Evolutionary conservation across 2,888 invertebrate genomes (phyloP).

Genomic region (Chaetogeoica ovagalla): DNA sequence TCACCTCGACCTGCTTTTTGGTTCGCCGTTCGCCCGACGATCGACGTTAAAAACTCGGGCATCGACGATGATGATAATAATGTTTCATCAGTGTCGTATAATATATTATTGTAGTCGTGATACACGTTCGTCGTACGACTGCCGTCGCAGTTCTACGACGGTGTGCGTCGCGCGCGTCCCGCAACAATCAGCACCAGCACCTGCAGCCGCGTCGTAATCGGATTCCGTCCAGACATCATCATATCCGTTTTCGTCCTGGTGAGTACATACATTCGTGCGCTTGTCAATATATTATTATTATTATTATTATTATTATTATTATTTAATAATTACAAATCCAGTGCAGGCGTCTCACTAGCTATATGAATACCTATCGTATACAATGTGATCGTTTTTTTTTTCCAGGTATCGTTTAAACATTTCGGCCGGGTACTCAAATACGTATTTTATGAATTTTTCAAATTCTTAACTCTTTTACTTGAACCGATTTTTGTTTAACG

Average conservation of each 20-base stretch:
- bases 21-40: background rate
- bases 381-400: too few relatives aligned
- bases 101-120: background rate
- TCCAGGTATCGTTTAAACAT: too few relatives aligned
- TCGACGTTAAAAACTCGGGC: background rate
- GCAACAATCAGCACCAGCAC: background rate
- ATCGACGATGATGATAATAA: background rate
- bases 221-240: background rate
- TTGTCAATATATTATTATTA: too few relatives aligned
- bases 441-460: too few relatives aligned
- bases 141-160: background rate
- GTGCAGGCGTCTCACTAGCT: too few relatives aligned
- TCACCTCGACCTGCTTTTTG: slow-evolving; percentile 46
- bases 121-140: background rate
- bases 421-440: too few relatives aligned
- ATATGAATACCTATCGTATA: too few relatives aligned
- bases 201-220: background rate
- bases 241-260: background rate
- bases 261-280: background rate
- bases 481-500: too few relatives aligned
- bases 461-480: too few relatives aligned
- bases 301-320: too few relatives aligned
- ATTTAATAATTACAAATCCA: too few relatives aligned
- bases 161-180: background rate
- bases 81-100: background rate